Base-by-base conservation (phyloP, 2,888 invertebrate species). In the Diadromus collaris region DNA sequence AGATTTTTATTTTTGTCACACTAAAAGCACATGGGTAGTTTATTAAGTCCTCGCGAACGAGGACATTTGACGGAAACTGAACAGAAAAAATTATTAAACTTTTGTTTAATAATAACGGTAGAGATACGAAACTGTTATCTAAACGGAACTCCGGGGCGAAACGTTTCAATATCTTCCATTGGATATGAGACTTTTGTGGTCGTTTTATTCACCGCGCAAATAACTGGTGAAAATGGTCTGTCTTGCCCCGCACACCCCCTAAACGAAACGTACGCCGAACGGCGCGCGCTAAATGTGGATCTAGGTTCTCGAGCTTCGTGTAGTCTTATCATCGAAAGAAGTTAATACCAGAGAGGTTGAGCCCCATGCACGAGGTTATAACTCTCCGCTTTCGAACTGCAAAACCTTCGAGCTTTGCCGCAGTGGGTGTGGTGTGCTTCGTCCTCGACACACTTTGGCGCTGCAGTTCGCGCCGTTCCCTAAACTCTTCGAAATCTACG, bases 381-480 rank as follows among this genome's bases (percentile, higher is more conserved):
- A 54, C 75, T 68, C 48, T 74, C 63, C 6, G 16, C 61, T 75
- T 69, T 21, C 54, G 51, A 75, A 61, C 38, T 16, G 51, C 29
- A 27, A 41, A 68, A 68, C 51, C 75, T 75, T 75, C 46, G 34
- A 41, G 41, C 19, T 61, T 75, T 68, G 68, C 61, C 75, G 75
- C 75, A 75, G 58, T 75, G 68, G 75, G 75, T 75, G 75, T 46
- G 75, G 68, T 75, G 24, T 38, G 51, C 44, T 7, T 10, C 61
- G 48, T 68, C 68, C 48, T 70, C 70, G 60, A 60, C 69, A 69
- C 44, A 69, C 56, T 56, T 29, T n/a, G 19, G 38, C 54, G n/a
- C 58, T 24, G 60, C 58, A 69, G 7, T 58, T 58, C 21, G 16
- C 27, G 56, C 29, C 27, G 32, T 60, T 60, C 60, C 56, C 56